Conservation (phyloP, 2,797 vertebrate species). For the Glyptemys insculpta region DNA sequence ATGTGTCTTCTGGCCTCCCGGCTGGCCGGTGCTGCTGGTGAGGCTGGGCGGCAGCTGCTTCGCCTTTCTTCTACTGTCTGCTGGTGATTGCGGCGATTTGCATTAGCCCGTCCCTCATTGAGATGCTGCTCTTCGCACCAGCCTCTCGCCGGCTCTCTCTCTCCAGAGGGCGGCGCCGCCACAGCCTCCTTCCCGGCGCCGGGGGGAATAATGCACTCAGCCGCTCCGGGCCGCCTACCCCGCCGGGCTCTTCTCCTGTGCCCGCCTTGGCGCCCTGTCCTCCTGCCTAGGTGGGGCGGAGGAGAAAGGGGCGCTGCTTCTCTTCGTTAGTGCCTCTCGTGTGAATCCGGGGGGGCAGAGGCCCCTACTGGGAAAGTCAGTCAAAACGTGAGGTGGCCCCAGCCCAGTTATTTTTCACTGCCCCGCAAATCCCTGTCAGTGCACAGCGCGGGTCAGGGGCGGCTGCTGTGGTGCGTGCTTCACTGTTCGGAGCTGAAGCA, state of each 20-base stretch:
- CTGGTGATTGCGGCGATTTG: conserved; percentile 86
- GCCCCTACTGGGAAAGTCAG: rapidly evolving
- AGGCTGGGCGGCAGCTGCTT: conserved; percentile 78
- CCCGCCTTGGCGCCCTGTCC: conserved; percentile 27
- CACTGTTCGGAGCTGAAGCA: background rate
- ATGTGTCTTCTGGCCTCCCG: conserved; percentile 77
- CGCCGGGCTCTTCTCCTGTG: background rate
- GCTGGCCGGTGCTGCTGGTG: conserved; percentile 63
- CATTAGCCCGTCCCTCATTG: conserved; percentile 85
- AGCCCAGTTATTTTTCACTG: background rate
- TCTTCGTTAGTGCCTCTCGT: background rate
- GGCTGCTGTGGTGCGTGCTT: background rate
- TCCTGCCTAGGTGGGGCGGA: background rate
- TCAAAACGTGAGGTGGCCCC: rapidly evolving
- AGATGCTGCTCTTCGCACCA: conserved; percentile 85
- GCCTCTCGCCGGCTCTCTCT: conserved; percentile 75
- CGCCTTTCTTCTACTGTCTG: conserved; percentile 74
- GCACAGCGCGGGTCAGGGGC: background rate
- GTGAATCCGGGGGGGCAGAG: background rate
- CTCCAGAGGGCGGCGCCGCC: conserved; percentile 76
- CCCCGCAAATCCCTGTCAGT: background rate
- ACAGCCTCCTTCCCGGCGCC: conserved; percentile 22
- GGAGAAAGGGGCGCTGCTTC: background rate
- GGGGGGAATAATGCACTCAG: background rate
- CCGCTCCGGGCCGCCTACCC: background rate